Evolutionary conservation across 1,140 invertebrate genomes (phyloP).

Genomic region (Neodiprion fabricii): DNA sequence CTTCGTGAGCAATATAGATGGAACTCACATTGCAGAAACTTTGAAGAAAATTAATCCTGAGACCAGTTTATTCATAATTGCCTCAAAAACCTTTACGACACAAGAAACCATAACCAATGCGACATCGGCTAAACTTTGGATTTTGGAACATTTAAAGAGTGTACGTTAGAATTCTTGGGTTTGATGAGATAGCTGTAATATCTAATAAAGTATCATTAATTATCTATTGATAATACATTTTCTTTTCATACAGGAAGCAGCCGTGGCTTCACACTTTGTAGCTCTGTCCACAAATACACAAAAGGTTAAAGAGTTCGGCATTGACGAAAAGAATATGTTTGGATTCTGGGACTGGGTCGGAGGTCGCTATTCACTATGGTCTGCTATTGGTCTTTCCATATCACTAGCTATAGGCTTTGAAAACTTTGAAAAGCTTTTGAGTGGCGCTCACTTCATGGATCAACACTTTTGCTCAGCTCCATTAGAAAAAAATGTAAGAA

Average conservation of each 20-base stretch:
- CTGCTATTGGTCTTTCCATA: slow-evolving; percentile 97
- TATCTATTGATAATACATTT: slow-evolving; percentile 26
- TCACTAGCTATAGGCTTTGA: slow-evolving; percentile 93
- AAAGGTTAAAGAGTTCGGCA: slow-evolving; percentile 97
- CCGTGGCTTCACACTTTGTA: slow-evolving; percentile 97
- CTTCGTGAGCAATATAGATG: slow-evolving; percentile 99
- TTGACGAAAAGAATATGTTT: slow-evolving; percentile 98
- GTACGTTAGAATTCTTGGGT: slow-evolving; percentile 64
- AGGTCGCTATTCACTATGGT: slow-evolving; percentile 97
- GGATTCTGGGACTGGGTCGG: slow-evolving; percentile 99
- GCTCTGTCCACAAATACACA: slow-evolving; percentile 94
- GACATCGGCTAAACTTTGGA: slow-evolving; percentile 95
- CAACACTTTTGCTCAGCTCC: slow-evolving; percentile 90
- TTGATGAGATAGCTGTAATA: slow-evolving; percentile 15
- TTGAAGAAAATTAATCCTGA: slow-evolving; percentile 91
- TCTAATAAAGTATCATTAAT: slow-evolving; percentile 20
- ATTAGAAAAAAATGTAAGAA: slow-evolving; percentile 91
- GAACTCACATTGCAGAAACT: slow-evolving; percentile 95
- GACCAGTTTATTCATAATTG: slow-evolving; percentile 97
- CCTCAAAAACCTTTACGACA: slow-evolving; percentile 99
- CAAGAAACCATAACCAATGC: slow-evolving; percentile 99
- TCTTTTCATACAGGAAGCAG: slow-evolving; percentile 67
- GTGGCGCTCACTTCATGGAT: slow-evolving; percentile 94
- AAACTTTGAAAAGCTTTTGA: slow-evolving; percentile 92
- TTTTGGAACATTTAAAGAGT: slow-evolving; percentile 85